Evolutionary conservation across 2,113 vertebrate genomes (phyloP), one percentile per base, ranked within the genome.

Genomic region (Oceanodroma tethys): DNA sequence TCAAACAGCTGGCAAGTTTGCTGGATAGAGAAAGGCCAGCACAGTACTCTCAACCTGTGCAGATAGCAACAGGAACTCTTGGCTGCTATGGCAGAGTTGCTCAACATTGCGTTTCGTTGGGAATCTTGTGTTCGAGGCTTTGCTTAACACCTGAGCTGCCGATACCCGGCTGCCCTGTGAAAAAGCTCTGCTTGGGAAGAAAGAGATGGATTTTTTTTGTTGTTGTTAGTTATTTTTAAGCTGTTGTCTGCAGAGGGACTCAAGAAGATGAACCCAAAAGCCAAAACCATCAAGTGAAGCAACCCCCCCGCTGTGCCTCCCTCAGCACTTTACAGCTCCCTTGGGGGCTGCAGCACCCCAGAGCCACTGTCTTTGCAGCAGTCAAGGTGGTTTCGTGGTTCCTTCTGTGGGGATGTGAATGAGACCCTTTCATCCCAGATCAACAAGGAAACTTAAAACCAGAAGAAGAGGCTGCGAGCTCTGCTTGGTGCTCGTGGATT

Each of bases 1-100:
- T 87, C 76, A 84, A 95, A 74, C 40, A 91, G 72, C 86, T 96
- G 72, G 75, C n/a, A 81, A 86, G 14, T 67, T 75, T 80, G 4
- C 36, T 76, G 32, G 25, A 14, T n/a, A 91, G 19, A 73, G 56
- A 58, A 81, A 62, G 36, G 34, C 76, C 73, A 85, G 76, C 40
- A 73, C 26, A 72, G 40, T 43, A 13, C 43, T 93, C 47, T 86
- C 22, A 96, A 95, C 66, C 76, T 97, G 76, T 75, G 80, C 30
- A 79, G 27, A 71, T 89, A 81, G 81, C 47, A 79, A 68, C 6
- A 2, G 66, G 36, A 95, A 17, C 32, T 79, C 43, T 48, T 66
- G 62, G 72, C 73, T 87, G 10, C 70, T 82, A 4, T n/a, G 19
- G 20, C 29, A 53, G 38, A 52, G 30, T 56, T 81, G 56, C 36